A percentile compares a stretch with the other conserved stretches of the same genome.
These are phyloP conservation scores for Oligia strigilis DNA, from an alignment of 2,888 invertebrate genomes.

Conservation along the genomic window DNA sequence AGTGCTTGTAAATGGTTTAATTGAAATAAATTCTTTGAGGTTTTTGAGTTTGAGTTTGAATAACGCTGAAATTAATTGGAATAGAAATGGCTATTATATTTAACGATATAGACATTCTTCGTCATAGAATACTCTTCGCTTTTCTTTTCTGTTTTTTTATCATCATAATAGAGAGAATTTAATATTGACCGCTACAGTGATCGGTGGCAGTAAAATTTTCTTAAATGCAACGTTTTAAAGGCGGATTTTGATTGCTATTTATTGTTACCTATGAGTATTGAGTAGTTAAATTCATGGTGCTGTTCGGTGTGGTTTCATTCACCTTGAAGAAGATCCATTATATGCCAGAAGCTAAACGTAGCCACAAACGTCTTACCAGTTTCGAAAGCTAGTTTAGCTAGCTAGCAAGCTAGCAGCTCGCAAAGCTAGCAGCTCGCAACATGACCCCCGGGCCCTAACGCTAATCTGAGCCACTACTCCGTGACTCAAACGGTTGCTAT, in stretches of 20 bases:
- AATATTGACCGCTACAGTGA: background rate
- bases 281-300: background rate
- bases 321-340: background rate
- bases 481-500: conserved; percentile 37
- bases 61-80: background rate
- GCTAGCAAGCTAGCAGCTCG: too few species aligned
- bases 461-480: conserved; percentile 10
- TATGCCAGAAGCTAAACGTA: background rate
- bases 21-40: background rate
- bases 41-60: background rate
- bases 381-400: background rate
- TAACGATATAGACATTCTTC: background rate
- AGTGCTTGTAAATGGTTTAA: background rate
- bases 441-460: conserved; percentile 1
- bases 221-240: background rate
- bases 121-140: too few species aligned
- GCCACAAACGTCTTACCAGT: background rate
- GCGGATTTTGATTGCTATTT: background rate
- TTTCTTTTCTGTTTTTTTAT: too few species aligned
- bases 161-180: too few species aligned
- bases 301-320: too few species aligned
- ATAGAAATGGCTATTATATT: background rate
- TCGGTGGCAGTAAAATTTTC: background rate
- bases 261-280: background rate
- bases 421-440: conserved; percentile 4